Percentiles rank a stretch among this genome's conserved stretches.
Conservation (phyloP, 2,797 vertebrate genomes). For the Gorsachius magnificus region DNA sequence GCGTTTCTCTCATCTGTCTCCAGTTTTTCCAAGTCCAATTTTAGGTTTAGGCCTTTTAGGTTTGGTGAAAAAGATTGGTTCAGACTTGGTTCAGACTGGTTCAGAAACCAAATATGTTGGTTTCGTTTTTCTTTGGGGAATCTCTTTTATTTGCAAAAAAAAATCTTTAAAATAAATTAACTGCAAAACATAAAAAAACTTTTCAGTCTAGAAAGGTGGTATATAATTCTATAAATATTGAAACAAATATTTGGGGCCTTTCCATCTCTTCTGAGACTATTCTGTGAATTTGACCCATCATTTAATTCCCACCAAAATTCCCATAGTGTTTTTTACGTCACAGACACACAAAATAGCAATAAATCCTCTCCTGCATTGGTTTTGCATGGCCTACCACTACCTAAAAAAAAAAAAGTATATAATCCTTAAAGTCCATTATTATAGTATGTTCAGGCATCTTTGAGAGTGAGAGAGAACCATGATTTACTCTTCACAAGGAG, state of each 20-base stretch:
- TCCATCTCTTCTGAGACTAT: not conserved
- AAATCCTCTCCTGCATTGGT: not conserved
- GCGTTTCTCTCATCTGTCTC: slow-evolving; percentile 8
- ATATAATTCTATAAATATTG: not conserved
- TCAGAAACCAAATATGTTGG: not conserved
- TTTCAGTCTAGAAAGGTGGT: not conserved
- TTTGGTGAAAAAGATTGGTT: not conserved
- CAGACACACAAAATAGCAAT: not conserved
- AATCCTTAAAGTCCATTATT: not conserved
- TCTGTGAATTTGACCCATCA: not conserved
- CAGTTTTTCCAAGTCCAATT: not conserved
- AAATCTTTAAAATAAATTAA: not conserved
- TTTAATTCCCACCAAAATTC: not conserved
- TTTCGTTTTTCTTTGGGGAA: not conserved
- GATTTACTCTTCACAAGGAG: not conserved
- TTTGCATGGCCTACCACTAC: not conserved
- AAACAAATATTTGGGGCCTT: not conserved
- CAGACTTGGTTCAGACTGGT: not conserved
- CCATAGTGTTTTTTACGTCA: not conserved
- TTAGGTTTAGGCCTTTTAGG: not conserved
- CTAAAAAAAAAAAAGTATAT: not conserved
- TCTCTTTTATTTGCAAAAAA: not conserved
- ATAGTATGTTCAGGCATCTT: not conserved
- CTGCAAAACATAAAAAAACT: not conserved
- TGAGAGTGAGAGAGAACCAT: not conserved